Percentiles rank a stretch among this genome's conserved stretches.
These are phyloP conservation scores for Bucorvus abyssinicus DNA, from an alignment of 2,797 vertebrate species.

Conservation along the genomic window DNA sequence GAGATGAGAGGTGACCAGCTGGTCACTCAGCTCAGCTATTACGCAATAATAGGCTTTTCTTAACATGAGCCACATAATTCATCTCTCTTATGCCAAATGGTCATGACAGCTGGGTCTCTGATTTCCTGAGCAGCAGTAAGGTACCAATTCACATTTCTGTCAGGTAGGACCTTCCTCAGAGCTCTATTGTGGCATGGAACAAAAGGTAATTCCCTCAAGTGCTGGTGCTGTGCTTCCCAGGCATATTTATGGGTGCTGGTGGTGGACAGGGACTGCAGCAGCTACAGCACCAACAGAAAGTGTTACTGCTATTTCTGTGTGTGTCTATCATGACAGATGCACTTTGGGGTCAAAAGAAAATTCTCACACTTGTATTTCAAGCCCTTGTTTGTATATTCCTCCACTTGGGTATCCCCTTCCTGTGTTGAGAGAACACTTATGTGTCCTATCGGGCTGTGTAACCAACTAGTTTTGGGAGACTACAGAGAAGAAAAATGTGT, in stretches of 20 bases:
- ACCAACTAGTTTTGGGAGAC: neutral
- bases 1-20: neutral
- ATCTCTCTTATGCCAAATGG: neutral
- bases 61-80: neutral
- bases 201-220: constrained; percentile 15
- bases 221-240: neutral
- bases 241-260: neutral
- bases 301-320: constrained; percentile 10
- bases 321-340: neutral
- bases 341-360: neutral
- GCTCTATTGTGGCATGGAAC: neutral
- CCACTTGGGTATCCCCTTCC: neutral
- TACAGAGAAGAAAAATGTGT: neutral
- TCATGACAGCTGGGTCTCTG: neutral
- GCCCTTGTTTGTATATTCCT: neutral
- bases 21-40: neutral
- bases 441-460: fast-evolving
- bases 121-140: neutral
- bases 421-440: neutral
- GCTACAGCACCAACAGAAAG: neutral
- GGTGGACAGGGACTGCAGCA: neutral
- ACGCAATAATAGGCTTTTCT: neutral
- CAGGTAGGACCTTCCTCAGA: neutral
- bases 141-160: neutral
- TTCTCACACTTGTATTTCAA: neutral